Conservation (phyloP, 2,113 vertebrate species). For the Nyctibius bracteatus region DNA sequence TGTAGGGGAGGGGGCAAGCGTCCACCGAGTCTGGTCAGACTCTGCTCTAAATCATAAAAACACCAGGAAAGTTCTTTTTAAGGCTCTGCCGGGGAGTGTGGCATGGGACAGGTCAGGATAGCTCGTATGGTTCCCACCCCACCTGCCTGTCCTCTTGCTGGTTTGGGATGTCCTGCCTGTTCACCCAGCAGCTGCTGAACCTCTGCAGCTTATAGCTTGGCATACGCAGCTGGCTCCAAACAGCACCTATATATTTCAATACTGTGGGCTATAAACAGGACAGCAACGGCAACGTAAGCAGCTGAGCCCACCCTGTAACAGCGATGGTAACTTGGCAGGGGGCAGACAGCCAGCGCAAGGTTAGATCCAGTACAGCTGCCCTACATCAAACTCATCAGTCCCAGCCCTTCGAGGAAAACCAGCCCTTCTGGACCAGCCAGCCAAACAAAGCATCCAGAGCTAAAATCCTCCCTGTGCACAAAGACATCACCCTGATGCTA, state of each 20-base stretch:
- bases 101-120: neutral
- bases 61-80: neutral
- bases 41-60: neutral
- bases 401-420: neutral
- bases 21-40: neutral
- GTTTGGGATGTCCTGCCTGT: neutral
- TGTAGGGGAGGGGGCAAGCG: neutral
- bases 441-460: neutral
- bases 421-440: neutral
- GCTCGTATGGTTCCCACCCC: neutral
- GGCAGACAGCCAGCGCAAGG: neutral
- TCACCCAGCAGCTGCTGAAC: neutral
- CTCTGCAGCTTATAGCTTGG: neutral
- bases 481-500: neutral
- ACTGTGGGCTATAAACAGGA: neutral
- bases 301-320: neutral
- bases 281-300: neutral
- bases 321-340: neutral
- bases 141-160: neutral
- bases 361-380: neutral
- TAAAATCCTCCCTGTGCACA: neutral
- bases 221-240: rapidly evolving
- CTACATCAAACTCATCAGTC: neutral
- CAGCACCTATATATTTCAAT: neutral
- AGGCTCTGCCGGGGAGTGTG: neutral